phyloP scores from a whole-genome alignment of 2,797 vertebrate genomes.

The Neosalanx taihuensis region DNA sequence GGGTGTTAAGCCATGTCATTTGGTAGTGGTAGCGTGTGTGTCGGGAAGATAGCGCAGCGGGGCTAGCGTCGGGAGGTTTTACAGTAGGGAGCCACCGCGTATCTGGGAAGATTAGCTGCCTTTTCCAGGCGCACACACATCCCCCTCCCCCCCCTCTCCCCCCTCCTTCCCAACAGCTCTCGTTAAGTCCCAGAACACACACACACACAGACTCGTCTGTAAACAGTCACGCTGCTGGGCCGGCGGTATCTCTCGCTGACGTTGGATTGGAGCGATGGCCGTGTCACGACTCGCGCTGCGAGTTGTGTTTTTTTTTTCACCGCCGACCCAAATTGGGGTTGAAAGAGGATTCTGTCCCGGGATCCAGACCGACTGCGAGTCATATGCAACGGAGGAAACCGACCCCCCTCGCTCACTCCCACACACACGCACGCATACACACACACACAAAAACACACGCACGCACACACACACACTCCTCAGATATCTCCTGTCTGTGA shows the following conservation, averaged over 20 bases:
- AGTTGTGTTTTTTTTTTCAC: background rate
- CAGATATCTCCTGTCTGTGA: background rate
- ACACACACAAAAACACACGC: background rate
- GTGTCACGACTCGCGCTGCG: background rate
- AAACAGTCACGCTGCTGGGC: background rate
- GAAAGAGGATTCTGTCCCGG: background rate
- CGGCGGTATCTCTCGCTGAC: background rate
- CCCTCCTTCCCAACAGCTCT: background rate
- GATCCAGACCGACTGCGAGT: background rate
- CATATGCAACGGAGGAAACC: background rate
- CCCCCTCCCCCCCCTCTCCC: background rate
- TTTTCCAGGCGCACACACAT: conserved; percentile 1
- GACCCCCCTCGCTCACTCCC: no score
- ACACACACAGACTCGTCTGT: background rate
- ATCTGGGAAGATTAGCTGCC: conserved; percentile 51
- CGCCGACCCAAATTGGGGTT: background rate
- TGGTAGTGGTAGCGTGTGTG: conserved; percentile 47
- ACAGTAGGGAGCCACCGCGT: conserved; percentile 49
- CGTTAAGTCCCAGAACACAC: conserved; percentile 5
- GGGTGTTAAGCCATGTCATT: conserved; percentile 47
- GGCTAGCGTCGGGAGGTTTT: conserved; percentile 44
- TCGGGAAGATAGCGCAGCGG: conserved; percentile 54
- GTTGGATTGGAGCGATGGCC: no score
- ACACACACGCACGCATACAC: no score
- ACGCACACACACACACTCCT: background rate